A percentile compares a stretch with the other conserved stretches of the same genome.
phyloP scores from a whole-genome alignment of 2,797 vertebrate species.

The Thunnus albacares region DNA sequence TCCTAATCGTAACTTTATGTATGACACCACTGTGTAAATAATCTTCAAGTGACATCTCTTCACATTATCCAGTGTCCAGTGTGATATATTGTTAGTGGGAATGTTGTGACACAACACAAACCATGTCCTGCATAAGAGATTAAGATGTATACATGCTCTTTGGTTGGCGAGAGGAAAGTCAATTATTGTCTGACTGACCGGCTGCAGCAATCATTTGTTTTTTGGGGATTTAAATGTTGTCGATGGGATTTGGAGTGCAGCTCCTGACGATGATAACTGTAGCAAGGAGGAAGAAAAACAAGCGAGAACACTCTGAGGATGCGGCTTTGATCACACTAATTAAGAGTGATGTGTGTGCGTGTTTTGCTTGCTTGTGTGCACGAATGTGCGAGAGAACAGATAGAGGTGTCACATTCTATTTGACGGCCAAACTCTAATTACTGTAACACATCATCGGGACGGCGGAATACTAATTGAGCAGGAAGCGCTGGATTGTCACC shows the following conservation, averaged over 20 bases:
- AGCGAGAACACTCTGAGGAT: constrained; percentile 12
- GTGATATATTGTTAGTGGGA: too few relatives aligned
- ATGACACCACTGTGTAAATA: too few relatives aligned
- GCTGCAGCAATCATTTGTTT: neutral
- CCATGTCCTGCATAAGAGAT: neutral
- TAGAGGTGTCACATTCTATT: constrained; percentile 60
- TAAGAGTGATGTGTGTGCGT: constrained; percentile 44
- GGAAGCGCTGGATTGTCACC: constrained; percentile 57
- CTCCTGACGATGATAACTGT: neutral
- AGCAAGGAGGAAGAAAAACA: neutral
- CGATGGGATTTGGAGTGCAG: neutral
- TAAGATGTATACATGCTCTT: constrained; percentile 3
- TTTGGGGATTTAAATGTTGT: constrained; percentile 7
- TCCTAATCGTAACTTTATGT: too few relatives aligned
- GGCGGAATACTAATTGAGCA: constrained; percentile 39
- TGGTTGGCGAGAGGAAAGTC: neutral
- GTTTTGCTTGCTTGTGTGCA: constrained; percentile 8
- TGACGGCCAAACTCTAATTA: constrained; percentile 60
- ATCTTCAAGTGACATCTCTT: too few relatives aligned
- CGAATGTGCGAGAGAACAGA: constrained; percentile 46
- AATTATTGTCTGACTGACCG: neutral
- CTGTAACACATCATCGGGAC: constrained; percentile 45
- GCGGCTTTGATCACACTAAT: constrained; percentile 65
- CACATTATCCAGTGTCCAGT: too few relatives aligned
- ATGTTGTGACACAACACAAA: neutral